Conservation (phyloP, 2,113 vertebrate genomes). For the Mustelus asterias region DNA sequence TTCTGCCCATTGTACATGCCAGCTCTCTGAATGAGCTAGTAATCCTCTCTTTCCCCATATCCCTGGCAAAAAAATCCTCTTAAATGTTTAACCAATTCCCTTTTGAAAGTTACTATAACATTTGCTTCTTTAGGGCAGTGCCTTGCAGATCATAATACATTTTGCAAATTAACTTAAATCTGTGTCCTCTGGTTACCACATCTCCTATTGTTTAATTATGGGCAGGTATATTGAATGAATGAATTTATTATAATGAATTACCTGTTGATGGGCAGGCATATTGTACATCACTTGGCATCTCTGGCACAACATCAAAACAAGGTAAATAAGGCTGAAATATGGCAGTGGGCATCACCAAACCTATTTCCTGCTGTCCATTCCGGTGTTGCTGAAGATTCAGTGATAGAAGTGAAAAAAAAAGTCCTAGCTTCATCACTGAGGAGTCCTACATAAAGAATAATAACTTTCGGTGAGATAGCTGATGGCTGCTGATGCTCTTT, state of each 20-base stretch:
- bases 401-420: not conserved
- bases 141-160: too few species aligned
- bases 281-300: not conserved
- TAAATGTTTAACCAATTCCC: too few species aligned
- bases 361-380: not conserved
- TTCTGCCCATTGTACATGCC: too few species aligned
- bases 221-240: not conserved
- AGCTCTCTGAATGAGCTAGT: too few species aligned
- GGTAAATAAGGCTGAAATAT: not conserved
- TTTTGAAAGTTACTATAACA: too few species aligned
- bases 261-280: not conserved
- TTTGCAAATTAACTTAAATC: too few species aligned
- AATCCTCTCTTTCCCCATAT: too few species aligned
- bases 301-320: not conserved
- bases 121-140: too few species aligned
- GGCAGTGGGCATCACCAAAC: not conserved
- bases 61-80: too few species aligned
- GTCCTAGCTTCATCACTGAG: not conserved
- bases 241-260: too few species aligned
- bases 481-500: not conserved
- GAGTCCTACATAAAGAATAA: not conserved
- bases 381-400: not conserved
- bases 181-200: too few species aligned
- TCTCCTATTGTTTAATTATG: not conserved
- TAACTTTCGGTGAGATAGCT: not conserved